Evolutionary conservation across 1,140 invertebrate genomes (phyloP), one percentile per base, ranked within the genome.

Genomic region (Myzus persicae): DNA sequence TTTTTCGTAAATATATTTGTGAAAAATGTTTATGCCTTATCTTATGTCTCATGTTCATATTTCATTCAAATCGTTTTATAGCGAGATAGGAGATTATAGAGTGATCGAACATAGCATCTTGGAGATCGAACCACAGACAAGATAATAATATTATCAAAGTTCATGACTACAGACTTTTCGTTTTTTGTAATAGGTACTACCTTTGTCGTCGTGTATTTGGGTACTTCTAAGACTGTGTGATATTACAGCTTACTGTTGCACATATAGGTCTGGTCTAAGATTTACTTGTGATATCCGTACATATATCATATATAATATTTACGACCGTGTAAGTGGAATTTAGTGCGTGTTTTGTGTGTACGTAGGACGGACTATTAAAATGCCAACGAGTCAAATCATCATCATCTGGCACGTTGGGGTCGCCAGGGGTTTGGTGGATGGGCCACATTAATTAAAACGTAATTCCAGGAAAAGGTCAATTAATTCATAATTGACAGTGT

Each of bases 391-490:
- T 31, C 38, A 20, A n/a, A 59, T 91, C n/a, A 42, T 90, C 46
- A 18, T 54, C 5, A 14, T 24, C 24, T 44, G 59, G 20, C 6
- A 6, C 11, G 24, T 59, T 67, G 31, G 38, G 54, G 54, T 76
- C 51, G 48, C 48, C 44, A 89, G 88, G 42, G 7, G 51, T 67
- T 76, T 42, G 42, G 90, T 81, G 67, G 67, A 38, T 40, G 24
- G 90, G 90, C n/a, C 67, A 82, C 24, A 54, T 93, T 93, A 93
- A 93, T 92, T 92, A 93, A 93, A 93, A 84, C 81, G 36, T 85
- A 40, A 84, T 85, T 85, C 14, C 91, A 85, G 91, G 91, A 93
- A 54, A 93, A 93, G 91, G 91, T 93, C 91, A 93, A 93, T 93
- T 85, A 93, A 54, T 85, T 38, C 36, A 48, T 85, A 93, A 85